Base-by-base conservation (phyloP, 2,113 vertebrate species). In the Tachycineta bicolor region DNA sequence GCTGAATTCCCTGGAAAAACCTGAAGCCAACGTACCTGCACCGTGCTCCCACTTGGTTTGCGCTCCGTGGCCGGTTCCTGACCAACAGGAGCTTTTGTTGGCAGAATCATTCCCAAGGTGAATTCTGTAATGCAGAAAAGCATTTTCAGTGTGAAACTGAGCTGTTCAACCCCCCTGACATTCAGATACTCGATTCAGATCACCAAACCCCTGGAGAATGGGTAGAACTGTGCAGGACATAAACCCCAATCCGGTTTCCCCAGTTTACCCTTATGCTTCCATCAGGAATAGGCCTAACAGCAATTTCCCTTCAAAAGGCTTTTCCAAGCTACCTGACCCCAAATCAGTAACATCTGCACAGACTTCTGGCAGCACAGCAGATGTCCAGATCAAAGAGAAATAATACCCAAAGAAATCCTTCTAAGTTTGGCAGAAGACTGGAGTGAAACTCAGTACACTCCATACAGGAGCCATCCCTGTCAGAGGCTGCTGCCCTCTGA, bases 61-160 rank as follows among this genome's bases (percentile, higher is more conserved):
- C 19, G 87, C 60, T 97, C 86, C 17, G 50, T 21, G 4, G 59
- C 89, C 63, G 65, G 2, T 33, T 96, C 97, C 93, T 97, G 96
- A 26, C 83, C 79, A 60, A 24, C 76, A 21, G 74, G 1, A 70
- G 91, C 68, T 97, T 97, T 97, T 8, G 96, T 98, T 83, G 98
- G 98, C 92, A 98, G 96, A 64, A 98, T 97, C 98, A 98, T 98
- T 83, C 96, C 97, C 56, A 65, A 46, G 49, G 97, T 98, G 93
- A 98, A 98, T 84, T 98, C 97, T 98, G 91, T 4, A 93, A 94
- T 44, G 50, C 76, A 93, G 49, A 53, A 76, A 87, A 82, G 58
- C 89, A 58, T 52, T 37, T 24, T 74, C 56, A 87, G 60, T 16
- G 44, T 7, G 44, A 75, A 65, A 43, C 0, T 3, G 23, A 81